Percentiles rank a stretch among this genome's conserved stretches.
These are phyloP conservation scores for Porites lobata DNA, from an alignment of 92 coral and sea anemone species.

Conservation along the genomic window DNA sequence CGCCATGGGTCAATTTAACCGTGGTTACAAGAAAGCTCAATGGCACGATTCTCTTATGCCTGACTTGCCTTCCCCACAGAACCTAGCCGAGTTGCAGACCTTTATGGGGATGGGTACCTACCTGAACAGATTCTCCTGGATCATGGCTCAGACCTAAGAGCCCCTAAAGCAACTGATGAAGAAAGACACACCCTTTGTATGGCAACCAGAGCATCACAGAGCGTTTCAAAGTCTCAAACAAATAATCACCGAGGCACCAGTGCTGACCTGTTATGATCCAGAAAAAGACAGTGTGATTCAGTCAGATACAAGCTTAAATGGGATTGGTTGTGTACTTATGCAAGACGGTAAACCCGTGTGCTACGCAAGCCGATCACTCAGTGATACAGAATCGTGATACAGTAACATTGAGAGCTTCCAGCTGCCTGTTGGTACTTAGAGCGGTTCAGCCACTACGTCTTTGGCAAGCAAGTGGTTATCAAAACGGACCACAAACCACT, in stretches of 20 bases:
- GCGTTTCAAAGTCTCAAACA: conserved; percentile 54
- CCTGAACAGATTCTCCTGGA: no score
- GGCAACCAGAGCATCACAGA: conserved; percentile 59
- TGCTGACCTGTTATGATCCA: conserved; percentile 39
- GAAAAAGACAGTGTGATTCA: conserved; percentile 39
- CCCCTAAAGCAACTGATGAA: no score
- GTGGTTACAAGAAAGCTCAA: conserved; percentile 60
- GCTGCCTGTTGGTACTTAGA: conserved; percentile 76
- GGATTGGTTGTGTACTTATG: conserved; percentile 58
- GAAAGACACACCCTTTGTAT: conserved; percentile 46
- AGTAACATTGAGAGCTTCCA: conserved; percentile 68
- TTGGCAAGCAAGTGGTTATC: conserved; percentile 56
- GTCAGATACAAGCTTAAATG: conserved; percentile 36
- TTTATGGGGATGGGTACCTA: no score
- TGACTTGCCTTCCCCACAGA: conserved; percentile 69
- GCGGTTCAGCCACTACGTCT: conserved; percentile 68
- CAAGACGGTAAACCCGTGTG: conserved; percentile 70
- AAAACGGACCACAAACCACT: conserved; percentile 65
- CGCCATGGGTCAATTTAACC: not conserved
- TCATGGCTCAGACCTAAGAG: no score
- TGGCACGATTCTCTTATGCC: conserved; percentile 64
- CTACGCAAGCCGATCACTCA: conserved; percentile 66
- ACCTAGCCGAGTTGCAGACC: conserved; percentile 53
- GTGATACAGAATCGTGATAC: conserved; percentile 44
- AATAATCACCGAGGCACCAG: conserved; percentile 31